These are phyloP conservation scores for Rhinoraja longicauda DNA, from an alignment of 2,797 vertebrate species.

Conservation along the genomic window DNA sequence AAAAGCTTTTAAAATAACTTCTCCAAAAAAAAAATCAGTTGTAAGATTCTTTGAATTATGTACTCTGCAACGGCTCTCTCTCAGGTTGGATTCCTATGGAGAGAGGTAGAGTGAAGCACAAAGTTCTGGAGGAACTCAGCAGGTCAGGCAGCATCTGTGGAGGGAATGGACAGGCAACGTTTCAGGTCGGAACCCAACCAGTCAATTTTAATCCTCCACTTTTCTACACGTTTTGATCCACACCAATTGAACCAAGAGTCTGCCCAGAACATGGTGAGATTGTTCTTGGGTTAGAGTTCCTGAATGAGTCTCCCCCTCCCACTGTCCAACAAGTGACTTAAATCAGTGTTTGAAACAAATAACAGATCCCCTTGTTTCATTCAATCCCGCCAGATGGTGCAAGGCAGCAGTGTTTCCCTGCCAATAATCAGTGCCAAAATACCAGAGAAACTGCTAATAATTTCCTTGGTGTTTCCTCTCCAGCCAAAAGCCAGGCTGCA, in stretches of 20 bases:
- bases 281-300: background rate
- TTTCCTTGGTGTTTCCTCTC: background rate
- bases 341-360: background rate
- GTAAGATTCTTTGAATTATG: no score
- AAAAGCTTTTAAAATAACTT: no score
- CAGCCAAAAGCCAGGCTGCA: background rate
- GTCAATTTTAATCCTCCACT: no score
- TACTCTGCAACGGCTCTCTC: no score
- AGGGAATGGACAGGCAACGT: no score
- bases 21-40: no score
- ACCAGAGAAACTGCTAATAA: background rate
- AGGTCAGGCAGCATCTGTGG: no score
- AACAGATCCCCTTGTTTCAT: background rate
- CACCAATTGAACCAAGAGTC: background rate
- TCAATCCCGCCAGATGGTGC: background rate
- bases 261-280: background rate
- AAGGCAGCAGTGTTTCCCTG: background rate
- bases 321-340: background rate
- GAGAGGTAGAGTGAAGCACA: no score
- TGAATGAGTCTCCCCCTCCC: background rate
- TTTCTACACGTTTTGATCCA: background rate
- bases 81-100: no score
- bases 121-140: no score
- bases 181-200: no score
- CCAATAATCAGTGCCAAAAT: background rate